These are phyloP conservation scores for Tetragnatha montana DNA, from an alignment of 2,888 invertebrate genomes.

Conservation along the genomic window DNA sequence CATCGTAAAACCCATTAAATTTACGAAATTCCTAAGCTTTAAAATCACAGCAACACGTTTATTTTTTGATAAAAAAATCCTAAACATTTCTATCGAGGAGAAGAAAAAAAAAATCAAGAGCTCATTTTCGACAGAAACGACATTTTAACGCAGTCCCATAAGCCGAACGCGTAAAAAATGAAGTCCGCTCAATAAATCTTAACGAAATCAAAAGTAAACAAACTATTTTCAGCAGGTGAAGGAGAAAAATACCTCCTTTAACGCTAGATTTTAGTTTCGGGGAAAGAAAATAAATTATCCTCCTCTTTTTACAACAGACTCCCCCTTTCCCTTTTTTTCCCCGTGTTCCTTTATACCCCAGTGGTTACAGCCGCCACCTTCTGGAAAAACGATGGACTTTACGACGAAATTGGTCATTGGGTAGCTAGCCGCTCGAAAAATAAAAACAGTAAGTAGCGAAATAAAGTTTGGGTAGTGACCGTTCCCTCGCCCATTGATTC, in stretches of 20 bases:
- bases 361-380: constrained; percentile 32
- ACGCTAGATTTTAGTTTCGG: constrained; percentile 34
- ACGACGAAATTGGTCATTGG: constrained; percentile 34
- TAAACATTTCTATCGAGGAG: background rate
- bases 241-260: background rate
- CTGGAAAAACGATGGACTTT: constrained; percentile 23
- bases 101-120: background rate
- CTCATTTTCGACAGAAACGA: background rate
- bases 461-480: constrained; percentile 17
- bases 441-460: constrained; percentile 14
- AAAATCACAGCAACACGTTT: no score
- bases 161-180: background rate
- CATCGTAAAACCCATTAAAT: no score
- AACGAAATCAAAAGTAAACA: constrained; percentile 1
- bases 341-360: constrained; percentile 13
- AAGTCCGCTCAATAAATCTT: background rate
- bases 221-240: background rate
- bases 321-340: background rate
- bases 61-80: no score
- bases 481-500: constrained; percentile 16
- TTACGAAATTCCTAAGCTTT: no score
- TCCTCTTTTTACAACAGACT: constrained; percentile 15
- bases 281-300: constrained; percentile 45
- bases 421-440: constrained; percentile 13
- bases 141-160: background rate